Evolutionary conservation across 2,888 invertebrate species (phyloP).

Genomic region (Melanchra persicariae): DNA sequence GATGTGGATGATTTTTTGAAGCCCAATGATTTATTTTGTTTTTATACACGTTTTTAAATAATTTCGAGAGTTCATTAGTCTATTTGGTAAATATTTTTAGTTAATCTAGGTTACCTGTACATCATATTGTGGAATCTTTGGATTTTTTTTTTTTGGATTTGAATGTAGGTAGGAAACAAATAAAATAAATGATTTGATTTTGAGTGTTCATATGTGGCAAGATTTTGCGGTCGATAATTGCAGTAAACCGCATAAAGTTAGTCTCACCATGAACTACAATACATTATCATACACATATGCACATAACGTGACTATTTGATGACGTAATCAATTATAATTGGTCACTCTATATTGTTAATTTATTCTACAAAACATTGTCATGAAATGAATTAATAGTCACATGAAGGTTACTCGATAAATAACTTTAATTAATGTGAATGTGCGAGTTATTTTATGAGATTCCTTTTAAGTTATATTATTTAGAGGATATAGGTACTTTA

Average conservation of each 20-base stretch:
- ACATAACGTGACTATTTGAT: slow-evolving; percentile 34
- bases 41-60: too few species aligned
- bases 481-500: neutral
- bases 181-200: too few species aligned
- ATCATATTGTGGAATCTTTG: too few species aligned
- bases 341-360: slow-evolving; percentile 36
- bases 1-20: too few species aligned
- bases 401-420: slow-evolving; percentile 58
- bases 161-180: too few species aligned
- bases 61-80: too few species aligned
- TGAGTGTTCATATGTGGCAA: too few species aligned
- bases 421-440: slow-evolving; percentile 32
- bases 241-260: slow-evolving; percentile 5
- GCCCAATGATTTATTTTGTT: too few species aligned
- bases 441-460: neutral
- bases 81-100: too few species aligned
- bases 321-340: slow-evolving; percentile 59
- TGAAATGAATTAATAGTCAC: slow-evolving; percentile 35
- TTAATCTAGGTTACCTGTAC: too few species aligned
- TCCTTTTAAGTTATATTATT: neutral
- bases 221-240: neutral
- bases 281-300: slow-evolving; percentile 63
- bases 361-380: slow-evolving; percentile 48
- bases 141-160: too few species aligned
- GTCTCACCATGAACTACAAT: slow-evolving; percentile 8